Evolutionary conservation across 2,888 invertebrate species (phyloP).

Genomic region (Caenorhabditis doughertyi): DNA sequence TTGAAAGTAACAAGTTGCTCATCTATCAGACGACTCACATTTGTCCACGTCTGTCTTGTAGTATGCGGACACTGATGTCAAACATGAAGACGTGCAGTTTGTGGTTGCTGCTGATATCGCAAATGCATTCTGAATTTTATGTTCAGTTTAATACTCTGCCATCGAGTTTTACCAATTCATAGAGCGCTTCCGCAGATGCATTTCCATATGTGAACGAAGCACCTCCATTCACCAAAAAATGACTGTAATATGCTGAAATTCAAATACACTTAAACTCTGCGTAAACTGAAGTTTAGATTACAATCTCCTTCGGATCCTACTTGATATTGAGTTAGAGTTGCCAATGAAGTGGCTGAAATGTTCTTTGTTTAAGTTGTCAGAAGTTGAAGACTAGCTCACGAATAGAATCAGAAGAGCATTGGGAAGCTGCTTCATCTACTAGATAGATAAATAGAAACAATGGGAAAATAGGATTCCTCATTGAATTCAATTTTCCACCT

Average conservation of each 20-base stretch:
- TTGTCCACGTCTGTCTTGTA: conserved; percentile 51
- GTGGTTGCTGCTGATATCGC: conserved; percentile 39
- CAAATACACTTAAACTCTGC: neutral
- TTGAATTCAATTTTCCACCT: neutral
- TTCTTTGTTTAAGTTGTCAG: neutral
- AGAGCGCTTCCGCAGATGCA: conserved; percentile 9
- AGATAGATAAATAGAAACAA: neutral
- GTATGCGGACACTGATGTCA: conserved; percentile 46
- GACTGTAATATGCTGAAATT: conserved; percentile 48
- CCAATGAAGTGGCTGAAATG: conserved; percentile 38
- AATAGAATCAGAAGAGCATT: conserved; percentile 49
- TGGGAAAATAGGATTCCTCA: conserved; percentile 13
- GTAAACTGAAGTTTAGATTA: neutral
- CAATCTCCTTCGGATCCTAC: conserved; percentile 47
- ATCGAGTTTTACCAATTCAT: conserved; percentile 36
- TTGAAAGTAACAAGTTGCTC: too few species aligned
- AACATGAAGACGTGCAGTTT: conserved; percentile 51
- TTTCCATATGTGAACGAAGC: conserved; percentile 50
- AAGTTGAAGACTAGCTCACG: conserved; percentile 12
- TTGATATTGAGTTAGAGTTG: conserved; percentile 49
- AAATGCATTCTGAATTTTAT: conserved; percentile 23
- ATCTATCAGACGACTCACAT: neutral
- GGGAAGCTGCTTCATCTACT: neutral
- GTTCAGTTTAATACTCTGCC: neutral
- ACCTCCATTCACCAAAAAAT: conserved; percentile 48